phyloP scores from a whole-genome alignment of 2,113 vertebrate genomes.

The Nothocercus julius region DNA sequence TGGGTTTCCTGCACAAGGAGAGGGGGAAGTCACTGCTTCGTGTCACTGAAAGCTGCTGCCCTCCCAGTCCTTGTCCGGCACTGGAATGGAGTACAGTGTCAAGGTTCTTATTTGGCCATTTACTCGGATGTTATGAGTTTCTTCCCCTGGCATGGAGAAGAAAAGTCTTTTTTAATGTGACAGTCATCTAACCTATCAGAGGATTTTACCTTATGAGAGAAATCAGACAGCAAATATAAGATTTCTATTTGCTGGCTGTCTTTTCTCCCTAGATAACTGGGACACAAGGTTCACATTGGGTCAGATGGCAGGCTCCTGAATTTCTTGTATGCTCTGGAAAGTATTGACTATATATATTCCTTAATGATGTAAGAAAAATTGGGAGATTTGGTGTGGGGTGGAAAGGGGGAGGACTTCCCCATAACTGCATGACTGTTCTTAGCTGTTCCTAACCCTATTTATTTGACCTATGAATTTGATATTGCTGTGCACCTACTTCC shows the following conservation, averaged over 20 bases:
- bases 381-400: not conserved
- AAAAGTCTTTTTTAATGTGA: not conserved
- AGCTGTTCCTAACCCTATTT: not conserved
- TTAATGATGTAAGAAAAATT: not conserved
- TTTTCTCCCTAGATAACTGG: not conserved
- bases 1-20: not conserved
- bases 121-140: not conserved
- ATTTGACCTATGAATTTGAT: not conserved
- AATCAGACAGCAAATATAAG: rapidly evolving
- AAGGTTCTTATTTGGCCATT: not conserved
- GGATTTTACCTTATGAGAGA: not conserved
- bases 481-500: not conserved
- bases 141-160: not conserved
- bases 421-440: not conserved
- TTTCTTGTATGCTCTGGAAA: not conserved
- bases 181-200: not conserved
- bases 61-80: not conserved
- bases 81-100: not conserved
- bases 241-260: not conserved
- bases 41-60: not conserved
- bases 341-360: not conserved
- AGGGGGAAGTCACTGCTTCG: not conserved
- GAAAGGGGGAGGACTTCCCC: not conserved
- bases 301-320: not conserved
- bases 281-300: not conserved